Conservation (phyloP, 2,888 invertebrate species). For the Strigamia transsilvanica region DNA sequence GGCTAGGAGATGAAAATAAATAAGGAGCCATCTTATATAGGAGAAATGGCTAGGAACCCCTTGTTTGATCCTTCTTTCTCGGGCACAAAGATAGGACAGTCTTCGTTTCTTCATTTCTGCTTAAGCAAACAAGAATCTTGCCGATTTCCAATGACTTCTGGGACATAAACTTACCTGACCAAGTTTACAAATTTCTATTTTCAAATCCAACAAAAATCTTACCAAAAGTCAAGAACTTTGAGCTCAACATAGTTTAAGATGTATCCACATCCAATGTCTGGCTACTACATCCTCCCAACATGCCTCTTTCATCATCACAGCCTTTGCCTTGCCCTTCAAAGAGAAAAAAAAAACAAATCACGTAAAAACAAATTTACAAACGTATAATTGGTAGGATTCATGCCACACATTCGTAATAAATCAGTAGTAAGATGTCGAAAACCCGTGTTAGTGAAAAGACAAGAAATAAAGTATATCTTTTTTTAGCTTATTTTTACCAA, state of each 20-base stretch:
- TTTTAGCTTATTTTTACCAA: background rate
- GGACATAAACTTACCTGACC: too few relatives aligned
- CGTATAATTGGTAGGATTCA: slow-evolving; percentile 13
- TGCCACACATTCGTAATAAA: background rate
- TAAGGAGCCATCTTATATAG: too few relatives aligned
- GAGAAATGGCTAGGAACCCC: too few relatives aligned
- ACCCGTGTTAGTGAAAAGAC: background rate
- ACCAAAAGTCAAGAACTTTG: slow-evolving; percentile 17
- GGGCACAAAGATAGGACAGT: too few relatives aligned
- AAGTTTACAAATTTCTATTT: background rate
- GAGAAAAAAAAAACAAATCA: background rate
- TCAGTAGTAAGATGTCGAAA: slow-evolving; percentile 4
- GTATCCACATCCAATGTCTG: slow-evolving; percentile 32
- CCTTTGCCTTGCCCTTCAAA: slow-evolving; percentile 32
- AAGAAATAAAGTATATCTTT: slow-evolving; percentile 1
- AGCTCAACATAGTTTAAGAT: slow-evolving; percentile 1
- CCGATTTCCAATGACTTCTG: too few relatives aligned
- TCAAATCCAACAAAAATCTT: background rate
- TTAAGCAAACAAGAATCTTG: too few relatives aligned
- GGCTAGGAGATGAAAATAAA: too few relatives aligned
- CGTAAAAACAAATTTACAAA: slow-evolving; percentile 1
- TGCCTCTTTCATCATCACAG: slow-evolving; percentile 16
- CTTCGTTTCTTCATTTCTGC: too few relatives aligned
- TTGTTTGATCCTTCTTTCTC: too few relatives aligned
- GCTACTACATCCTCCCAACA: slow-evolving; percentile 36